These are phyloP conservation scores for Hesperophylax magnus DNA, from an alignment of 1,140 invertebrate species.

Conservation along the genomic window DNA sequence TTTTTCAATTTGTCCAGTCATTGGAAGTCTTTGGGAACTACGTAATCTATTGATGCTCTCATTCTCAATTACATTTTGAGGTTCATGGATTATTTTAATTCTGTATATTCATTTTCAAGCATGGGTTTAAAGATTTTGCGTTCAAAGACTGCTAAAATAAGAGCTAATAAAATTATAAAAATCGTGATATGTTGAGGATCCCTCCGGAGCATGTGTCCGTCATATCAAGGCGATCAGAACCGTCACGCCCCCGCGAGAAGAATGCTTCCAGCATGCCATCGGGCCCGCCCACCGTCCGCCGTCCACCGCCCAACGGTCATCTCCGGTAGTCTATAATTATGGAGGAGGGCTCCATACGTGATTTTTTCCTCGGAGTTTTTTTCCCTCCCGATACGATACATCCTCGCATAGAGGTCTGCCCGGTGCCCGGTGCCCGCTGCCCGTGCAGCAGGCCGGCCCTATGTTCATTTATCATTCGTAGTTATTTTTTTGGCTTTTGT, in stretches of 20 bases:
- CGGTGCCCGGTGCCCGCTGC: not conserved
- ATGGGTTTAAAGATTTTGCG: no score
- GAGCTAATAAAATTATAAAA: no score
- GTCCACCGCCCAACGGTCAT: not conserved
- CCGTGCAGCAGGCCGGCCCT: not conserved
- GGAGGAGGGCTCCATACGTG: slow-evolving; percentile 7
- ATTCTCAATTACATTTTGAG: no score
- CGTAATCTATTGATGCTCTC: no score
- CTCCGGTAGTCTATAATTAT: slow-evolving; percentile 41
- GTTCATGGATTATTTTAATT: no score
- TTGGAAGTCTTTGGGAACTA: no score
- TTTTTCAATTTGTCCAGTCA: no score
- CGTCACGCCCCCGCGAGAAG: not conserved
- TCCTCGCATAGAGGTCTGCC: not conserved
- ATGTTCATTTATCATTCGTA: slow-evolving; percentile 18
- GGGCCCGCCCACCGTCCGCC: slow-evolving; percentile 27
- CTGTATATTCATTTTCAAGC: no score
- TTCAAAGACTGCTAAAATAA: no score
- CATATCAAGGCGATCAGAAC: slow-evolving; percentile 14
- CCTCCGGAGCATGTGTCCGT: not conserved
- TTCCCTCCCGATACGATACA: not conserved
- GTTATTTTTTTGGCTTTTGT: not conserved
- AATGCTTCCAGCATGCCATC: slow-evolving; percentile 9
- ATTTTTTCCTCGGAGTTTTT: slow-evolving; percentile 17
- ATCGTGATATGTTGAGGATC: not conserved